phyloP scores from a whole-genome alignment of 2,113 vertebrate genomes.

The Sinocyclocheilus rhinocerous region DNA sequence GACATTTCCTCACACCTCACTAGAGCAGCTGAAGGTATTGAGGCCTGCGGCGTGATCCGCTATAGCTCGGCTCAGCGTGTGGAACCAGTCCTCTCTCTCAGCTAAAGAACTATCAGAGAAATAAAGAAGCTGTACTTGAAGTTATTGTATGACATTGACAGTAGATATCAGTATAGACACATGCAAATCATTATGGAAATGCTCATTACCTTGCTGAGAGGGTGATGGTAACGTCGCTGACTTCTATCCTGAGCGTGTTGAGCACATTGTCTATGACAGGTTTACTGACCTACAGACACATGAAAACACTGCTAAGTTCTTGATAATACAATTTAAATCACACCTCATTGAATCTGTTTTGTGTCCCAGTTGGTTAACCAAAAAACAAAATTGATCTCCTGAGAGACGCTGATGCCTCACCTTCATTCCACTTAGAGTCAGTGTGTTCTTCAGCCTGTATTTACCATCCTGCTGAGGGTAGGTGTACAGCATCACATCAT shows the following conservation, averaged over 20 bases:
- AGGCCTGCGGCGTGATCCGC: constrained; percentile 82
- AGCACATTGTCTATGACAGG: constrained; percentile 83
- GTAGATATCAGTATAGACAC: not conserved
- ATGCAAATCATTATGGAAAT: constrained; percentile 2
- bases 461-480: constrained; percentile 96
- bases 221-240: constrained; percentile 81
- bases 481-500: constrained; percentile 92
- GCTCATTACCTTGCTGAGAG: constrained; percentile 87
- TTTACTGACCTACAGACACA: constrained; percentile 84
- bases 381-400: not conserved
- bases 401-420: constrained; percentile 64
- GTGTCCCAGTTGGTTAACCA: too few species aligned
- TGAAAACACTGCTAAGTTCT: not conserved
- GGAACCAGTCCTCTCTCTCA: constrained; percentile 95
- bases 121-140: constrained; percentile 30
- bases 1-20: constrained; percentile 65
- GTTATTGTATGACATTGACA: not conserved
- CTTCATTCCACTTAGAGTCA: constrained; percentile 87
- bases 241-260: constrained; percentile 88
- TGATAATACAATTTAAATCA: not conserved
- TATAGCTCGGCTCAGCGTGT: constrained; percentile 83
- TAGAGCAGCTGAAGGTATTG: constrained; percentile 61
- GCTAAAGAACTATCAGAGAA: constrained; percentile 82
- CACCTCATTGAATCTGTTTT: not conserved
- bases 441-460: constrained; percentile 89